Evolutionary conservation across 2,888 invertebrate species (phyloP).

Genomic region (Drosophila mimetica): DNA sequence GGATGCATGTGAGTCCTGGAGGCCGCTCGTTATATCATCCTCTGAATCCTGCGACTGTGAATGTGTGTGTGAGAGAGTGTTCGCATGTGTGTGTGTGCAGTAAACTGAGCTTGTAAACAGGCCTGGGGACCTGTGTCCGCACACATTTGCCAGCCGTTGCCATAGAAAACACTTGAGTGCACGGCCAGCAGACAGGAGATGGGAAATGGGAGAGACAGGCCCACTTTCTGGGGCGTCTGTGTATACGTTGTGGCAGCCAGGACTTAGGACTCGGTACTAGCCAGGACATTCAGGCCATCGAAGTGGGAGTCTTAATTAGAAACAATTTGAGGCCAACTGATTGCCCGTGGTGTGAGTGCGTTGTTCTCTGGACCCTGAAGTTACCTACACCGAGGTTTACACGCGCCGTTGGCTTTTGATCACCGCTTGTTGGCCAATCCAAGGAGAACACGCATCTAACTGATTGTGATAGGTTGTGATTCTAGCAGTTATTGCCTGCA

Average conservation of each 20-base stretch:
- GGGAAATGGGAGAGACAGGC: neutral
- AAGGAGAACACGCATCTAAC: no score
- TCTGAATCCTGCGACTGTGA: neutral
- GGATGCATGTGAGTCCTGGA: conserved; percentile 39
- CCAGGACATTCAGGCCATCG: conserved; percentile 10
- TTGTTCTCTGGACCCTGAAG: conserved; percentile 8
- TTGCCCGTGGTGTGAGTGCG: conserved; percentile 49
- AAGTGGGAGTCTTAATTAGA: conserved; percentile 71
- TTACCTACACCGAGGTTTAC: conserved; percentile 16
- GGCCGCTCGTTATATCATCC: neutral
- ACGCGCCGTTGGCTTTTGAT: conserved; percentile 56
- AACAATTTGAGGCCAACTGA: conserved; percentile 75
- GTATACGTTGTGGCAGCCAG: neutral
- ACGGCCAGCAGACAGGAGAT: conserved; percentile 35
- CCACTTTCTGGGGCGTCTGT: conserved; percentile 3
- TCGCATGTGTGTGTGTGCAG: conserved; percentile 62
- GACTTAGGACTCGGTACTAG: neutral
- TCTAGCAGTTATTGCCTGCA: no score
- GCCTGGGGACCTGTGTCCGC: conserved; percentile 54
- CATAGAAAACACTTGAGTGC: conserved; percentile 63
- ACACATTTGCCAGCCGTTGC: conserved; percentile 25
- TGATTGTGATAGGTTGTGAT: no score
- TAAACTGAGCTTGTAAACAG: conserved; percentile 72
- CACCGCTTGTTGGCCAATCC: conserved; percentile 27
- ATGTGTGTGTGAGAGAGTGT: conserved; percentile 37